Percentiles rank a stretch among this genome's conserved stretches.
These are phyloP conservation scores for Helicolenus hilgendorfi DNA, from an alignment of 2,797 vertebrate species.

Conservation along the genomic window DNA sequence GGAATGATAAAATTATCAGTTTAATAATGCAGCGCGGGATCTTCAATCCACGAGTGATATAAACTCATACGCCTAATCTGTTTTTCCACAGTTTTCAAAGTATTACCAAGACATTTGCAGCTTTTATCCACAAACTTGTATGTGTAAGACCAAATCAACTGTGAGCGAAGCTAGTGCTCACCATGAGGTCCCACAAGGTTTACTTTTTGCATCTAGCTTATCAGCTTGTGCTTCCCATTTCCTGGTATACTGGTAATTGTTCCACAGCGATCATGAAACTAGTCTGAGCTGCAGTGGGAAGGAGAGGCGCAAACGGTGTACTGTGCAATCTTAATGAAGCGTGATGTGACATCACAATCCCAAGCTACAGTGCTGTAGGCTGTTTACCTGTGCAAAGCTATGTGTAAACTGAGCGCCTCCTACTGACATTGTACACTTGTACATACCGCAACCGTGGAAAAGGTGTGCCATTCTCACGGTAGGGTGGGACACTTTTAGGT, in stretches of 20 bases:
- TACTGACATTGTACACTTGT: background rate
- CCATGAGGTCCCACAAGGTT: background rate
- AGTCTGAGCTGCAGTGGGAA: background rate
- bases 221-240: background rate
- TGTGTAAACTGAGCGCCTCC: background rate
- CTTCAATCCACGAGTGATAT: background rate
- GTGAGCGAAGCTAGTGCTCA: background rate
- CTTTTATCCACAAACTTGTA: background rate
- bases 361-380: background rate
- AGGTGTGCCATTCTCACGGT: background rate
- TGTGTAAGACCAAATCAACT: background rate
- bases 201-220: background rate
- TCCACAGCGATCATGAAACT: background rate
- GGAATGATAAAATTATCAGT: background rate
- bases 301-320: background rate
- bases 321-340: background rate
- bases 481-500: background rate
- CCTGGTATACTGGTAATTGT: background rate
- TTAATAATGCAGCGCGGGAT: background rate
- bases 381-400: background rate
- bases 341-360: background rate
- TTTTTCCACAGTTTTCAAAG: background rate
- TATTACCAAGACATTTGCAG: background rate
- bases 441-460: background rate
- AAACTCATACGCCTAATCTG: background rate